Base-by-base conservation (phyloP, 2,113 vertebrate genomes). In the Zosterops japonicus region DNA sequence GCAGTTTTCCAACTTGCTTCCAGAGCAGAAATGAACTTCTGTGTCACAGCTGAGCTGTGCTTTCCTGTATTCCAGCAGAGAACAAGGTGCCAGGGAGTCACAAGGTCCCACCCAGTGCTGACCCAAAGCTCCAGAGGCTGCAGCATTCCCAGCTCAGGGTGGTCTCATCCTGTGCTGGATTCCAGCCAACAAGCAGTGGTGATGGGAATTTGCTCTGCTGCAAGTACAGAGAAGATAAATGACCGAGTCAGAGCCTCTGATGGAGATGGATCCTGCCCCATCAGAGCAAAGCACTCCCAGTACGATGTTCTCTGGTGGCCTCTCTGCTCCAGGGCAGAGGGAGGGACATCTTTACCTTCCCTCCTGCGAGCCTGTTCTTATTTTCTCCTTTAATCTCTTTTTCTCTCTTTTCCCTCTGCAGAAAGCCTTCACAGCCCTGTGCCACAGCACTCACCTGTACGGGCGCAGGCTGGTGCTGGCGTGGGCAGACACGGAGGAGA, bases 381-480 rank as follows among this genome's bases (percentile, higher is more conserved):
- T 68, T 83, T 81, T 25, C 33, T 71, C 53, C 53, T 23, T 64
- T 29, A 22, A 5, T 61, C 29, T 23, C 11, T 53, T 92, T 29
- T 16, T 9, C 8, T 10, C 47, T 56, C 2, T 47, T 35, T 17
- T 1, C 7, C 47, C 25, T 25, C 53, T 31, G 21, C 97, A 99
- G 99, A 99, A 98, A 98, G 99, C 99, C 0, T 99, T 99, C 97
- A 95, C 79, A 0, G 99, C 99, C 3, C 98, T 99, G 83, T 99
- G 99, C 96, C 99, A 99, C 97, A 99, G 99, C 97, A 99, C 99
- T 3, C 99, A 99, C 98, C 79, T 99, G 94, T 99, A 99, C 0
- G 99, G 99, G 64, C 98, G 99, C 57, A 98, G 99, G 85, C 98
- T 99, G 85, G 99, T 99, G 67, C 94, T 99, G 93, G 99, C 99